A percentile compares a stretch with the other conserved stretches of the same genome.
Evolutionary conservation across 2,797 vertebrate genomes (phyloP).

Genomic region (Eulemur albifrons): DNA sequence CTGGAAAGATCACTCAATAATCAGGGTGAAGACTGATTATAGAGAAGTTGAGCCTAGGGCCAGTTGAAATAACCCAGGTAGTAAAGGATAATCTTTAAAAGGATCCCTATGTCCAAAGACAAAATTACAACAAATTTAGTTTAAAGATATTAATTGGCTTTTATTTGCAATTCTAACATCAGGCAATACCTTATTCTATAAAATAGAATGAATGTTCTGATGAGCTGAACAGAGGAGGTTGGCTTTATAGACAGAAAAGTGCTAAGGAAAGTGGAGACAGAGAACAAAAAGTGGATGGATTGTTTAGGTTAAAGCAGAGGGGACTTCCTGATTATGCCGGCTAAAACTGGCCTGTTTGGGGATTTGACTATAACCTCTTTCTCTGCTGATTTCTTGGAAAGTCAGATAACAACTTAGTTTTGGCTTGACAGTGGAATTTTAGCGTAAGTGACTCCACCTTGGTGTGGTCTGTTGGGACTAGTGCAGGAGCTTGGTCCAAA

Average conservation of each 20-base stretch:
- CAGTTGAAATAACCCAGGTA: background rate
- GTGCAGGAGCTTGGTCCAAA: background rate
- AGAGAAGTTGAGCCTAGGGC: background rate
- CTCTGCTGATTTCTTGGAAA: background rate
- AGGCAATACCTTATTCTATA: background rate
- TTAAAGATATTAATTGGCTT: background rate
- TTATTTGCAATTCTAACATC: background rate
- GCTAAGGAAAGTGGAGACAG: background rate
- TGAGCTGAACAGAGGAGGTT: background rate
- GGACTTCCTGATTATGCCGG: background rate
- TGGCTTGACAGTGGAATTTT: background rate
- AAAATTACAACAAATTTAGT: background rate
- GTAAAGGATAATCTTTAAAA: background rate
- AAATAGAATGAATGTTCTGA: background rate
- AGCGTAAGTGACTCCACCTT: background rate
- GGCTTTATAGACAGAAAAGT: background rate
- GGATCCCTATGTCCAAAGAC: background rate
- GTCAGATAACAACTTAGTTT: background rate
- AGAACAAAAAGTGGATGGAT: background rate
- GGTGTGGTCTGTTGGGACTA: background rate
- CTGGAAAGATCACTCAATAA: background rate
- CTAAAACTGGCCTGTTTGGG: background rate
- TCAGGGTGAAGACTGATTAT: background rate
- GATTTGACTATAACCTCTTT: background rate
- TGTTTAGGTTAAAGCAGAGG: background rate